Base-by-base conservation (phyloP, 2,113 vertebrate genomes). In the Leucopsar rothschildi region DNA sequence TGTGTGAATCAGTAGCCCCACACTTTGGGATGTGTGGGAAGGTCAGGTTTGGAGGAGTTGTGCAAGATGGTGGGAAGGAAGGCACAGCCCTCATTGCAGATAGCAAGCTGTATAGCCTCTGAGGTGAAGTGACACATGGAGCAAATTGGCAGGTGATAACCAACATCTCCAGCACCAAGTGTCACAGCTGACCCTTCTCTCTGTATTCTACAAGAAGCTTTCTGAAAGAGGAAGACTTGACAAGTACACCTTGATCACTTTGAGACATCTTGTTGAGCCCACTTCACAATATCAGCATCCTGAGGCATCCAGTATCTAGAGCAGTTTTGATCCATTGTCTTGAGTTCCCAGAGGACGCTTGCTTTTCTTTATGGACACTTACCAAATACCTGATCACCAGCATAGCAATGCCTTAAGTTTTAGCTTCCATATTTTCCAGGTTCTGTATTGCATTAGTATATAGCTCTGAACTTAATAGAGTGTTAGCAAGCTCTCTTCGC, bases 171-270 rank as follows among this genome's bases (percentile, higher is more conserved):
- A 60, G 19, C 4, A 3, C 12, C 4, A 73, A 66, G 19, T 33
- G 70, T 19, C 28, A 61, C 47, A 81, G 50, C 27, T 80, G 82
- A 63, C 22, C 31, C 33, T 72, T 68, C 45, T 45, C 49, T 77
- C 33, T 80, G 5, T 35, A 23, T 27, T 60, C 40, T 68, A 16
- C 61, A 42, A 40, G 45, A 83, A 72, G 22, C 31, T 72, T 75
- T 63, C 65, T 79, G 33, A 47, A 83, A 86, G 42, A 64, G 12
- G 20, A 90, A 82, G 33, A 42, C 63, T 61, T 53, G 55, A 28
- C 23, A 61, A 40, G 10, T 14, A 56, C 18, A 33, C 2, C 37
- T 79, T 17, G 16, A 6, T 57, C 0, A 0, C 20, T 49, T 29
- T n/a, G 14, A 86, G 35, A 33, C 20, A 69, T 23, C 16, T 72